Evolutionary conservation across 2,888 invertebrate genomes (phyloP), one percentile per base, ranked within the genome.

Genomic region (Dione vanillae): DNA sequence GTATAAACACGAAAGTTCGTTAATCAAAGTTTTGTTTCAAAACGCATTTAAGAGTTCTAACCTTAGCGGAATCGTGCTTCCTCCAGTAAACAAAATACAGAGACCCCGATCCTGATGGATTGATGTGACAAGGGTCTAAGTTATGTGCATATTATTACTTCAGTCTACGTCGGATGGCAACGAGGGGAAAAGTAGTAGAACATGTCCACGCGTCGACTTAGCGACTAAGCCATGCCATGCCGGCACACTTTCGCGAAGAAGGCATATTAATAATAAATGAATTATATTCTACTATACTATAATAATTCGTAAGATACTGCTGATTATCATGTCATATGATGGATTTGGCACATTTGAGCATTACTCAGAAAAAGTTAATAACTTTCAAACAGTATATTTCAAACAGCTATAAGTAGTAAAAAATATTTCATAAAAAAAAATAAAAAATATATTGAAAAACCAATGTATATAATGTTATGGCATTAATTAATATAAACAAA

Each of bases 181-280:
- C 43, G 73, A 76, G 71, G 76, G 78, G 76, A 80, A 80, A 80
- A 78, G 75, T 77, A 70, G 79, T 78, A 64, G 67, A 75, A 76
- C 76, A 77, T 72, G 76, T 78, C 70, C 52, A 70, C 62, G 47
- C 71, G 71, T 52, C 68, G 59, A 70, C 68, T 72, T 66, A 61
- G 69, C 73, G 74, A 51, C 75, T 73, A 74, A 73, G 64, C 67
- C 41, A 65, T 56, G 37, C 56, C 56, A 76, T 72, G 71, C 75
- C 74, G 76, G 72, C 77, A 75, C 75, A 75, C 70, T 79, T 80
- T 75, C 69, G 74, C 67, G 76, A 76, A 73, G 74, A 73, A 16
- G 68, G 71, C 70, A 73, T 62, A n/a, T 47, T 58, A 61, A 59
- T 27, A 49, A 47, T 41, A n/a, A 14, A 41, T 51, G 20, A 14